Base-by-base conservation (phyloP, 2,797 vertebrate genomes). In the Phoebastria nigripes region DNA sequence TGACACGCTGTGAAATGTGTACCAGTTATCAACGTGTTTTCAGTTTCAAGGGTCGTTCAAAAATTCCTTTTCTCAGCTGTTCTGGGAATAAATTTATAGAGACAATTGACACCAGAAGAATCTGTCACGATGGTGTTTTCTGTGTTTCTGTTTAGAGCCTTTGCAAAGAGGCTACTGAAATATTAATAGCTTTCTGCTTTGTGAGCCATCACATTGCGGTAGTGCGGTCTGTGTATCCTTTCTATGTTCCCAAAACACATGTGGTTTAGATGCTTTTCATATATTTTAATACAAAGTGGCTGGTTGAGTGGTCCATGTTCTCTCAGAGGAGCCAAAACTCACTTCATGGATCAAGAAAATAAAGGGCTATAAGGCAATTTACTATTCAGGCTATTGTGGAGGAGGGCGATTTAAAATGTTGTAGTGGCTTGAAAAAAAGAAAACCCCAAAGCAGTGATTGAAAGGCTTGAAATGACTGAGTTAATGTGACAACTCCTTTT, bases 251-350 rank as follows among this genome's bases (percentile, higher is more conserved):
- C 70, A 58, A 92, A 95, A 72, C 89, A 78, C 78, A 14, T 14
- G 82, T 93, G 94, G 35, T 89, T 94, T 89, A 93, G 61, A 86
- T 56, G 63, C 62, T 56, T 96, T 94, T 90, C 85, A 52, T 92
- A n/a, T 88, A 73, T 97, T 95, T 86, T 86, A 95, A 95, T 91
- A 79, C 69, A 84, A 24, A 96, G 79, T 94, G 94, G 72, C 66
- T 97, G 94, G 20, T 86, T 96, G 89, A 95, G 91, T 94, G 91
- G 76, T 93, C 79, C 1, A 0, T 70, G 51, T 89, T 91, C 70
- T 92, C 95, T 89, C 93, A 79, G 51, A 86, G 84, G 90, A 97
- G 44, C 66, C 62, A 63, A 93, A 88, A 63, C 72, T 79, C 82
- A 12, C 86, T 92, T 78, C 51, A 76, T 65, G 76, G 82, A 92